A percentile compares a stretch with the other conserved stretches of the same genome.
Evolutionary conservation across 2,888 invertebrate species (phyloP).

Genomic region (Noctua janthina): DNA sequence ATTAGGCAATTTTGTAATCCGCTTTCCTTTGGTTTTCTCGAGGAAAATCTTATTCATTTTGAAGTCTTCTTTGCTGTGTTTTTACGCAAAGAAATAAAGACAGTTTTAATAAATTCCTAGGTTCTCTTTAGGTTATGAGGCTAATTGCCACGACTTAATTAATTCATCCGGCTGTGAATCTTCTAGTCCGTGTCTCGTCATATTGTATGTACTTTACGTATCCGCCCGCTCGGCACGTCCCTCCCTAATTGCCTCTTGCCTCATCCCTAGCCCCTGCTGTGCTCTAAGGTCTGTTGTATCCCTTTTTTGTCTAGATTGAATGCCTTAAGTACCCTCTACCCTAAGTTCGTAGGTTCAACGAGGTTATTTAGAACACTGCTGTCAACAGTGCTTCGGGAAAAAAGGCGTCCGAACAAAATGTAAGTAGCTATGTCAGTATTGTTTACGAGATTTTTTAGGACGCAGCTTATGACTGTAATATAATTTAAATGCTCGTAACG

Average conservation of each 20-base stretch:
- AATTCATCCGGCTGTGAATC: slow-evolving; percentile 32
- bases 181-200: slow-evolving; percentile 31
- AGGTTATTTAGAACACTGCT: slow-evolving; percentile 42
- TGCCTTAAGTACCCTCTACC: slow-evolving; percentile 51
- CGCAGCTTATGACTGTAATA: slow-evolving; percentile 48
- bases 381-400: slow-evolving; percentile 43
- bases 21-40: slow-evolving; percentile 19
- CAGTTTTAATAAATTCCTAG: slow-evolving; percentile 11
- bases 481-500: slow-evolving; percentile 48
- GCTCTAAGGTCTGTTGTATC: slow-evolving; percentile 32
- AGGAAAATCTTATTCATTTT: slow-evolving; percentile 36
- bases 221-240: slow-evolving; percentile 39
- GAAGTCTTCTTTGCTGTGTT: slow-evolving; percentile 1
- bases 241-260: slow-evolving; percentile 59
- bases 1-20: slow-evolving; percentile 40
- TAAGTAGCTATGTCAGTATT: slow-evolving; percentile 33
- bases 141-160: slow-evolving; percentile 39
- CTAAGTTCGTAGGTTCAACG: slow-evolving; percentile 22
- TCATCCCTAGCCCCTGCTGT: slow-evolving; percentile 42
- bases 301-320: slow-evolving; percentile 63
- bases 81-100: background rate
- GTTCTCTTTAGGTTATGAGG: slow-evolving; percentile 7
- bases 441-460: slow-evolving; percentile 50
- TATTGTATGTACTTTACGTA: slow-evolving; percentile 39
- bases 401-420: slow-evolving; percentile 37